phyloP scores from a whole-genome alignment of 37 sponge, comb jelly and placozoan species.

The Spongia lamella region DNA sequence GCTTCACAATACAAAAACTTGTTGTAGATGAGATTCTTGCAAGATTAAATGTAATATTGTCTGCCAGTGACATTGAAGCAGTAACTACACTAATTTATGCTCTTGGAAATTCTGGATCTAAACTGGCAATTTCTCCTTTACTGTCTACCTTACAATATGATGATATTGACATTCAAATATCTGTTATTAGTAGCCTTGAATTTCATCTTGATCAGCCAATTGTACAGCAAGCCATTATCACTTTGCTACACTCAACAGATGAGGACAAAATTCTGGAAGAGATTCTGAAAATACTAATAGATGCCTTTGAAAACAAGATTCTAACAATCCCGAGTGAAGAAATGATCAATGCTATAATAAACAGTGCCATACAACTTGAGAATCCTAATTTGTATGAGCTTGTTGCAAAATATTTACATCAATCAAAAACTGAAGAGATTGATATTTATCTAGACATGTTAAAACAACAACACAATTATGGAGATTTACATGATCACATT shows the following conservation, averaged over 20 bases:
- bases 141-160: constrained; percentile 16
- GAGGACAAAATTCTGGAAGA: constrained; percentile 6
- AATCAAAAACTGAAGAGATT: constrained; percentile 9
- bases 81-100: constrained; percentile 29
- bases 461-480: not conserved
- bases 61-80: not conserved
- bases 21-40: too few species aligned
- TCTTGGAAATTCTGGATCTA: constrained; percentile 49
- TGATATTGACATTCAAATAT: constrained; percentile 40
- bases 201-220: not conserved
- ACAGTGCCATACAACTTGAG: not conserved
- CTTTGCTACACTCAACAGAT: not conserved
- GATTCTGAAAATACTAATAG: not conserved
- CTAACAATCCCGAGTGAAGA: not conserved
- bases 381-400: constrained; percentile 27
- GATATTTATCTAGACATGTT: not conserved
- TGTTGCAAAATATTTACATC: constrained; percentile 9
- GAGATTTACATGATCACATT: too few species aligned
- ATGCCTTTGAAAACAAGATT: not conserved
- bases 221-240: constrained; percentile 20
- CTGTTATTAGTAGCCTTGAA: constrained; percentile 27
- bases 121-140: constrained; percentile 2
- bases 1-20: too few species aligned
- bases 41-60: not conserved
- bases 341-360: not conserved